Conservation (phyloP, 2,113 vertebrate genomes). For the Daboia siamensis region DNA sequence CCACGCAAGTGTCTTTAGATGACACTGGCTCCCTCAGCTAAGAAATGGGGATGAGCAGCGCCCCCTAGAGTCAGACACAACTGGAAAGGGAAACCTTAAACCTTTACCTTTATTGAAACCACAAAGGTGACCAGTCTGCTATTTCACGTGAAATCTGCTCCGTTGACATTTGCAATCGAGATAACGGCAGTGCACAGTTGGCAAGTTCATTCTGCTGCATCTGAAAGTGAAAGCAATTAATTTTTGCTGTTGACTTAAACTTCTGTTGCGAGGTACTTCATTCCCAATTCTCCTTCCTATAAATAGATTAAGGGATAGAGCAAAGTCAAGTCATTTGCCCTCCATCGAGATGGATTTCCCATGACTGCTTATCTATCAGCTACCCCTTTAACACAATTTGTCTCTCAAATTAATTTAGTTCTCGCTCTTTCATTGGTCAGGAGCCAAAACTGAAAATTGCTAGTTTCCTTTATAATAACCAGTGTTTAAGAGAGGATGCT, state of each 20-base stretch:
- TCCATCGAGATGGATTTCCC: conserved; percentile 60
- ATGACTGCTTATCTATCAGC: conserved; percentile 62
- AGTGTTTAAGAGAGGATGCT: conserved; percentile 23
- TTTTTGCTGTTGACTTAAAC: conserved; percentile 83
- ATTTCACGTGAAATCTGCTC: conserved; percentile 36
- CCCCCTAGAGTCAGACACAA: not conserved
- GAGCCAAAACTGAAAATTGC: conserved; percentile 41
- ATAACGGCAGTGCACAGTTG: conserved; percentile 53
- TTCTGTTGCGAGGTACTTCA: conserved; percentile 71
- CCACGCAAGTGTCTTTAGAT: not conserved
- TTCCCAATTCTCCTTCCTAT: conserved; percentile 68
- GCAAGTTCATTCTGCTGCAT: conserved; percentile 49
- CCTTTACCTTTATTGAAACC: not conserved
- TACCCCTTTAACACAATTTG: conserved; percentile 50
- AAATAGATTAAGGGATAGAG: conserved; percentile 70
- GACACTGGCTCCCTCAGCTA: not conserved
- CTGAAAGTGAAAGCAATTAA: conserved; percentile 76
- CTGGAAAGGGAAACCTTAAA: not conserved
- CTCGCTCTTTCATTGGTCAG: conserved; percentile 30
- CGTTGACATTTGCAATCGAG: conserved; percentile 36
- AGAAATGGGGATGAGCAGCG: not conserved
- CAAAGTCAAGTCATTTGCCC: conserved; percentile 70
- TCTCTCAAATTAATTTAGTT: conserved; percentile 66
- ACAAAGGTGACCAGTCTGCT: conserved; percentile 16
- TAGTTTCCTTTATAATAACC: not conserved